phyloP scores from a whole-genome alignment of 2,797 vertebrate species.

The Phataginus tetradactyla region DNA sequence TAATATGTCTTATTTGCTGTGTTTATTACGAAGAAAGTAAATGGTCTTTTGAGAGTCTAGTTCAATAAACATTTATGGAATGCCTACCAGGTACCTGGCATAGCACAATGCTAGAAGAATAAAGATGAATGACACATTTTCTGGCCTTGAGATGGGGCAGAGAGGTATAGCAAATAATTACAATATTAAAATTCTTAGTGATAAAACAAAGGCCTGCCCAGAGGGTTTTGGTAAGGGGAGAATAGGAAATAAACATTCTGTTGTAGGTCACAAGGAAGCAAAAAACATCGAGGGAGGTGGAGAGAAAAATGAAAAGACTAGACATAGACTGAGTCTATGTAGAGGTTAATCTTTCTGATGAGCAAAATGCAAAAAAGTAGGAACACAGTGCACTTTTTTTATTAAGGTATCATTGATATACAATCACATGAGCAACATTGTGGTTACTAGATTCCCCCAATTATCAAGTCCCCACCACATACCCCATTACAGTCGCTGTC shows the following conservation, averaged over 20 bases:
- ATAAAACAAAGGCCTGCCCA: slow-evolving; percentile 1
- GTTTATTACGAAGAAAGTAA: slow-evolving; percentile 13
- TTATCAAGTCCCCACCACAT: no score
- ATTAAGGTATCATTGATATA: no score
- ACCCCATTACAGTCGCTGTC: no score
- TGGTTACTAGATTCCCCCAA: no score
- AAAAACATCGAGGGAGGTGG: neutral
- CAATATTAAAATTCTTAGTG: neutral
- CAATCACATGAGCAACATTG: no score
- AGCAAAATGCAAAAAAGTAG: neutral
- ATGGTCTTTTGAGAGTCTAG: neutral
- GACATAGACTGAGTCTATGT: neutral
- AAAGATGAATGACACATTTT: slow-evolving; percentile 31
- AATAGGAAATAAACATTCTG: slow-evolving; percentile 42
- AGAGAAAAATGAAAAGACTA: slow-evolving; percentile 43
- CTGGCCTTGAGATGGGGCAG: neutral
- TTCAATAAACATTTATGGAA: slow-evolving; percentile 34
- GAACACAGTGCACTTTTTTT: no score
- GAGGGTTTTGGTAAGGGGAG: neutral
- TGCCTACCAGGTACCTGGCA: neutral
- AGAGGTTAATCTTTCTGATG: neutral
- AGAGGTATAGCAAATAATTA: neutral
- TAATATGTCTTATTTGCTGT: neutral
- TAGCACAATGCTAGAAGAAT: neutral
- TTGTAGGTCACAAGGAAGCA: slow-evolving; percentile 23